Evolutionary conservation across 2,113 vertebrate genomes (phyloP).

Genomic region (Hypanus sabinus): DNA sequence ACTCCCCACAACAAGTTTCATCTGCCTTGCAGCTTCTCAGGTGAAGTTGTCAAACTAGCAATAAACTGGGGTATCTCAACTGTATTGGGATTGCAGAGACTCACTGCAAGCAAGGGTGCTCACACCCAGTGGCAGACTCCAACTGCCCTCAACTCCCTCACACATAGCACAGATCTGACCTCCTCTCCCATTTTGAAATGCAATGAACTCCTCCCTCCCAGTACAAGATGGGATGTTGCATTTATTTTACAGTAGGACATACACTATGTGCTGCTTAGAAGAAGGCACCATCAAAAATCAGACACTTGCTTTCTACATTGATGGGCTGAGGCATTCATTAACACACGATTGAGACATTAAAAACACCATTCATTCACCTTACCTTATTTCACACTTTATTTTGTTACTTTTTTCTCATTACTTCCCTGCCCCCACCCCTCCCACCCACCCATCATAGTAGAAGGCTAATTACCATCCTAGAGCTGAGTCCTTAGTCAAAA

Average conservation of each 20-base stretch:
- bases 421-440: background rate
- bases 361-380: conserved; percentile 32
- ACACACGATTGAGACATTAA: conserved; percentile 22
- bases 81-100: background rate
- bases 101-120: background rate
- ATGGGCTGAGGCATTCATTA: background rate
- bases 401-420: background rate
- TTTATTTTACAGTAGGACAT: background rate
- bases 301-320: background rate
- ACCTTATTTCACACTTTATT: conserved; percentile 7
- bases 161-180: background rate
- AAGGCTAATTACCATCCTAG: conserved; percentile 18
- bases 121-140: background rate
- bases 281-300: background rate
- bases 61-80: background rate
- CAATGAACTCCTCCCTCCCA: background rate
- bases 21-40: background rate
- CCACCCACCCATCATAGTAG: background rate
- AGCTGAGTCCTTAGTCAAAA: conserved; percentile 2
- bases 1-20: background rate
- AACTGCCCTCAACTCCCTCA: background rate
- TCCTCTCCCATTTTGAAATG: background rate
- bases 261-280: background rate
- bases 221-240: background rate
- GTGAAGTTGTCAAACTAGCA: background rate